Percentiles rank a stretch among this genome's conserved stretches.
phyloP scores from a whole-genome alignment of 1,140 invertebrate species.

The Cepaea nemoralis region DNA sequence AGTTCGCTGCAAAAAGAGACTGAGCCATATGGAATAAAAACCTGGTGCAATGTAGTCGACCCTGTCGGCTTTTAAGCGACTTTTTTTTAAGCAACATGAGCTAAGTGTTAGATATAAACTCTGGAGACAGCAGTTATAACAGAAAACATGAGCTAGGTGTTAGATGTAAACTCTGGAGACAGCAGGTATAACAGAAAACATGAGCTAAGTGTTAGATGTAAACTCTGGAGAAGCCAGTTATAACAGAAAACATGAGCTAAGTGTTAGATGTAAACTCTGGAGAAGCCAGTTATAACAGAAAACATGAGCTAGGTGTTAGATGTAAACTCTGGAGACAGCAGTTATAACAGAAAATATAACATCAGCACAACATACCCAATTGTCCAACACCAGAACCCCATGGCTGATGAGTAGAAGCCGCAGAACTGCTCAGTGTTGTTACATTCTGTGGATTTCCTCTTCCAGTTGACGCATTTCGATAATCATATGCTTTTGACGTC shows the following conservation, averaged over 20 bases:
- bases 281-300: neutral
- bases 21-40: no score
- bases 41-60: no score
- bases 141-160: no score
- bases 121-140: no score
- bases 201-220: neutral
- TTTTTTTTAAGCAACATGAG: no score
- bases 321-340: neutral
- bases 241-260: neutral
- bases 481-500: neutral
- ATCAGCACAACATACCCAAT: neutral
- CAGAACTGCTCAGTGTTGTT: neutral
- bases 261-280: neutral
- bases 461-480: neutral
- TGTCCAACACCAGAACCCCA: constrained; percentile 8
- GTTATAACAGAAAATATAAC: neutral
- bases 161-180: no score
- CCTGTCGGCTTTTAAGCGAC: no score
- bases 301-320: neutral
- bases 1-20: no score
- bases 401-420: neutral
- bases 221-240: neutral
- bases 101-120: no score
- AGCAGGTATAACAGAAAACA: neutral
- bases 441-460: neutral